Evolutionary conservation across 2,888 invertebrate species (phyloP).

Genomic region (Drosophila flavopinicola): DNA sequence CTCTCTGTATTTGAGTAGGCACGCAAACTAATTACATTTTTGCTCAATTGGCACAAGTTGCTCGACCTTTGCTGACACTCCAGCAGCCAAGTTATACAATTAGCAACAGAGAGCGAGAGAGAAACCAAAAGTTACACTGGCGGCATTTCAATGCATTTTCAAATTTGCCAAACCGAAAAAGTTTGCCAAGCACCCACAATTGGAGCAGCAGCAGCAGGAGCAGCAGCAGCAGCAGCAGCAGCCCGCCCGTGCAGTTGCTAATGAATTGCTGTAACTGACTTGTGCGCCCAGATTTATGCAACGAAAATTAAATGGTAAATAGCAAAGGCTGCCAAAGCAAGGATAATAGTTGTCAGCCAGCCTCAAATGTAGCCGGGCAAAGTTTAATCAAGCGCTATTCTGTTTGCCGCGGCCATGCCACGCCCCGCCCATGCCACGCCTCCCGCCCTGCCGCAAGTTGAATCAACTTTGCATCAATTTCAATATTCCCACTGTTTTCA

Average conservation of each 20-base stretch:
- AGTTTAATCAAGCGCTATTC: conserved; percentile 77
- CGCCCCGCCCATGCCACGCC: conserved; percentile 23
- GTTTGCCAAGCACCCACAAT: conserved; percentile 25
- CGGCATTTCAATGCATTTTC: conserved; percentile 76
- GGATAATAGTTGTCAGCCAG: conserved; percentile 63
- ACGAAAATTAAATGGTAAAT: conserved; percentile 76
- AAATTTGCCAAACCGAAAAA: conserved; percentile 62
- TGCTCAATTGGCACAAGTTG: conserved; percentile 61
- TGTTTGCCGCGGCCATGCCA: conserved; percentile 52
- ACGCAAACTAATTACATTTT: conserved; percentile 72
- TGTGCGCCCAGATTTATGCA: conserved; percentile 67
- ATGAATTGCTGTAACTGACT: conserved; percentile 75
- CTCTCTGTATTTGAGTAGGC: conserved; percentile 1
- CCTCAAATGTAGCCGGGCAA: conserved; percentile 22
- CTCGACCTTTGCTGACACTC: conserved; percentile 60
- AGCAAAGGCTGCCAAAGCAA: conserved; percentile 46
- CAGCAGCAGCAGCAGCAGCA: conserved; percentile 1
- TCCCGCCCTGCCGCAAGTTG: conserved; percentile 28
- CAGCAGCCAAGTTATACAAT: conserved; percentile 64
- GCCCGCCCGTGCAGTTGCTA: conserved; percentile 66
- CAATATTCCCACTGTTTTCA: conserved; percentile 80
- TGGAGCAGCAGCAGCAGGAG: conserved; percentile 51
- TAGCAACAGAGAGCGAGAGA: conserved; percentile 45
- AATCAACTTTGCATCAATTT: conserved; percentile 79
- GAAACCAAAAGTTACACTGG: conserved; percentile 63